A percentile compares a stretch with the other conserved stretches of the same genome.
Conservation (phyloP, 2,888 invertebrate genomes). For the Tryphoninae sp. region DNA sequence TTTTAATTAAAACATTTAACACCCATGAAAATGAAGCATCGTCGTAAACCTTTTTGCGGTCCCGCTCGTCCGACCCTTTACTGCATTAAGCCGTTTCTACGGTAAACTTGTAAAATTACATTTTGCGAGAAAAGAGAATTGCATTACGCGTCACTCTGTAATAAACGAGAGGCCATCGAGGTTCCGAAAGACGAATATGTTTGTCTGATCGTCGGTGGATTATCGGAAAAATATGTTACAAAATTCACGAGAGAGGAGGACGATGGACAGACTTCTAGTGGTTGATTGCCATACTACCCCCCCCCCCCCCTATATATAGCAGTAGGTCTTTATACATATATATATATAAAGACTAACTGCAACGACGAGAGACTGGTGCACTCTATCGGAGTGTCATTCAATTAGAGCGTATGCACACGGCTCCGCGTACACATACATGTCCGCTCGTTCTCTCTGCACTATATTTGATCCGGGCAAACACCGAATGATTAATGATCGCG, state of each 20-base stretch:
- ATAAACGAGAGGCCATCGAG: background rate
- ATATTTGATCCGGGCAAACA: slow-evolving; percentile 59
- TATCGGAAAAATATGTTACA: slow-evolving; percentile 15
- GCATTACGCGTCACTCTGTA: slow-evolving; percentile 11
- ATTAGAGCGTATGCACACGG: slow-evolving; percentile 35
- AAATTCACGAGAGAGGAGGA: slow-evolving; percentile 17
- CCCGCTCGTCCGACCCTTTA: no score
- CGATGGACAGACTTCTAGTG: slow-evolving; percentile 17
- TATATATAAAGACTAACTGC: background rate
- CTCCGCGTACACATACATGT: slow-evolving; percentile 28
- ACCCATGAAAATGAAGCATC: no score
- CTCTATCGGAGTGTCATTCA: slow-evolving; percentile 45
- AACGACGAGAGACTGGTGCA: slow-evolving; percentile 11
- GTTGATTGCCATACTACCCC: slow-evolving; percentile 1
- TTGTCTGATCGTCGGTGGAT: slow-evolving; percentile 8
- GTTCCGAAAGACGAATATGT: slow-evolving; percentile 21
- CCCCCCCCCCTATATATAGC: background rate
- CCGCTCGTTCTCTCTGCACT: slow-evolving; percentile 31
- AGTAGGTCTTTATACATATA: background rate
- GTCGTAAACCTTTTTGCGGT: no score
- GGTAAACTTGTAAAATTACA: background rate
- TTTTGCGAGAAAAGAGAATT: background rate
- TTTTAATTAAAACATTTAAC: background rate
- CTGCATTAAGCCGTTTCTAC: background rate
- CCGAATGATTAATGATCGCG: slow-evolving; percentile 56